phyloP scores from a whole-genome alignment of 1,140 invertebrate genomes.

The Andrena cerasifolii region DNA sequence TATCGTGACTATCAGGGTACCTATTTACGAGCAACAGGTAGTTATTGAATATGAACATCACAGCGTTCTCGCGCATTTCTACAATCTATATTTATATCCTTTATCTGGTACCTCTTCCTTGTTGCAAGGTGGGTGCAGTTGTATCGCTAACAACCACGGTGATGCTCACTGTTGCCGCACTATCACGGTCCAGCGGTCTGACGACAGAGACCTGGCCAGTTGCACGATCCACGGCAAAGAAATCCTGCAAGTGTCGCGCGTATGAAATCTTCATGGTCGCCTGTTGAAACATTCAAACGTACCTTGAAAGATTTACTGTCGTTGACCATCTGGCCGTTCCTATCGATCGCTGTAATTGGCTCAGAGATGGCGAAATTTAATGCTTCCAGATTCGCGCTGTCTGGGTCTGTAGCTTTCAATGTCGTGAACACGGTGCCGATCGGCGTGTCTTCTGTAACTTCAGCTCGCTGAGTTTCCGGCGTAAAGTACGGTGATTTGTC shows the following conservation, averaged over 20 bases:
- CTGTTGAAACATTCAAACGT: background rate
- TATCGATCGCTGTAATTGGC: conserved; percentile 90
- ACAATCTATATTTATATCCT: no score
- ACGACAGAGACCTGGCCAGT: conserved; percentile 90
- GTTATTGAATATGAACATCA: background rate
- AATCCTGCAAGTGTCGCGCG: conserved; percentile 83
- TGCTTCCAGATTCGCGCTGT: conserved; percentile 87
- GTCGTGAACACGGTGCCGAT: conserved; percentile 89
- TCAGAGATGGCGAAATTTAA: conserved; percentile 89
- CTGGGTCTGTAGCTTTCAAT: conserved; percentile 91
- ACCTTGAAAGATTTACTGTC: conserved; percentile 77
- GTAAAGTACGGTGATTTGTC: conserved; percentile 94
- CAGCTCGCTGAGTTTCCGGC: conserved; percentile 90
- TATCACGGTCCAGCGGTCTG: conserved; percentile 85
- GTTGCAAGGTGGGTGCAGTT: conserved; percentile 89
- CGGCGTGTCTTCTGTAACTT: conserved; percentile 91
- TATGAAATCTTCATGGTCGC: background rate
- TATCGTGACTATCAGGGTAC: conserved; percentile 92
- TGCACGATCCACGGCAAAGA: conserved; percentile 87
- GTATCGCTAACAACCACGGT: conserved; percentile 91
- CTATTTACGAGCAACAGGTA: conserved; percentile 75
- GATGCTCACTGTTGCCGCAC: conserved; percentile 89
- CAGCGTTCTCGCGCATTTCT: no score
- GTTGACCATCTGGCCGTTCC: conserved; percentile 90
- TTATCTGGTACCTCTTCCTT: conserved; percentile 85